Evolutionary conservation across 1,140 invertebrate genomes (phyloP).

Genomic region (Euglossa dilemma): DNA sequence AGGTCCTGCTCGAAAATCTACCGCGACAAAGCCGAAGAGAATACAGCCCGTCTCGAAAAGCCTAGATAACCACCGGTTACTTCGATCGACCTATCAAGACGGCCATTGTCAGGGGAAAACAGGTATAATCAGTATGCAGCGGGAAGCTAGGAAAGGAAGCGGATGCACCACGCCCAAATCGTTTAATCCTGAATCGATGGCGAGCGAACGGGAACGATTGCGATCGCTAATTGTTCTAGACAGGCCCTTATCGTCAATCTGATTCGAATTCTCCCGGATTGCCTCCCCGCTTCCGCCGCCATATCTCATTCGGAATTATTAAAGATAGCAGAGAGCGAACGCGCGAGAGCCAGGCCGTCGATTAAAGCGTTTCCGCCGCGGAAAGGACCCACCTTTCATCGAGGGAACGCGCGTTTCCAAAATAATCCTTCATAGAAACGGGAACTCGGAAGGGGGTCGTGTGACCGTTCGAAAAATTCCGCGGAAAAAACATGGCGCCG

Average conservation of each 20-base stretch:
- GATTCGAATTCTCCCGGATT: neutral
- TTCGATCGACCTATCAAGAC: neutral
- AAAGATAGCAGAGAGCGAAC: neutral
- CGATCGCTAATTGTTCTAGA: slow-evolving; percentile 64
- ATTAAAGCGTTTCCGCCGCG: neutral
- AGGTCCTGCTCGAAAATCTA: neutral
- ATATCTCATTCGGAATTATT: neutral
- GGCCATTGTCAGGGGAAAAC: slow-evolving; percentile 16
- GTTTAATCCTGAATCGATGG: slow-evolving; percentile 66
- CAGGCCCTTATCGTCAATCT: slow-evolving; percentile 65
- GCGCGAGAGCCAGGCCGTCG: neutral
- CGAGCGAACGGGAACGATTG: slow-evolving; percentile 66
- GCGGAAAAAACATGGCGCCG: too few relatives aligned
- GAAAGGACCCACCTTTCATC: neutral
- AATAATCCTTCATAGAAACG: neutral
- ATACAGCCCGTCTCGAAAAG: neutral
- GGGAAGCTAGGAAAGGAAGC: slow-evolving; percentile 55
- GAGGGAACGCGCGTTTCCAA: neutral
- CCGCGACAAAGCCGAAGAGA: too few relatives aligned
- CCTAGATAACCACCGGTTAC: neutral
- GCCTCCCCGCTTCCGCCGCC: neutral
- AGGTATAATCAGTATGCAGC: slow-evolving; percentile 40
- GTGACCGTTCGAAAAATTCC: too few relatives aligned
- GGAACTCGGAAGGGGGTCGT: neutral
- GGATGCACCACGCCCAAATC: slow-evolving; percentile 70